These are phyloP conservation scores for Labrus mixtus DNA, from an alignment of 2,113 vertebrate species.

Conservation along the genomic window DNA sequence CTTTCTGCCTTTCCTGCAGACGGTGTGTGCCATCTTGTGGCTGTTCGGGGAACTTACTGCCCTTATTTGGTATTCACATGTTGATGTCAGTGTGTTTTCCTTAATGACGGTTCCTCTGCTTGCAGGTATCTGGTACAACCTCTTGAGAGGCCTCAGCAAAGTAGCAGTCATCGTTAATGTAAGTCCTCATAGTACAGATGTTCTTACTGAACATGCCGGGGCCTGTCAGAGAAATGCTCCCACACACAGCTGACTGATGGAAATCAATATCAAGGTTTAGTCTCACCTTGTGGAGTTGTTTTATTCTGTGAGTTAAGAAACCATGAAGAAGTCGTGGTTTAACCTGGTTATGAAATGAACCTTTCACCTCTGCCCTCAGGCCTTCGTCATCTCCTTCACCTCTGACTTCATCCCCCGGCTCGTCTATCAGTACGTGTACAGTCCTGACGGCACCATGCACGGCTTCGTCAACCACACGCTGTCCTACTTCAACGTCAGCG, in stretches of 20 bases:
- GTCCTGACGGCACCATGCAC: conserved; percentile 92
- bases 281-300: no score
- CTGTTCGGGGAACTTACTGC: neutral
- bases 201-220: neutral
- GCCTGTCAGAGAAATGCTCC: neutral
- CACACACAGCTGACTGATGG: neutral
- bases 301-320: neutral
- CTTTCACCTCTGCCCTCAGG: conserved; percentile 84
- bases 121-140: conserved; percentile 98
- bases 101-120: conserved; percentile 2
- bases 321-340: no score
- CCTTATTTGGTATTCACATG: no score
- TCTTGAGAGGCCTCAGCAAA: conserved; percentile 94
- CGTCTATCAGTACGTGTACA: conserved; percentile 97
- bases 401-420: conserved; percentile 99
- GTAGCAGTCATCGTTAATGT: conserved; percentile 98
- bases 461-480: conserved; percentile 96
- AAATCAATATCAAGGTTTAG: neutral
- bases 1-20: neutral
- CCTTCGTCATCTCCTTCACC: conserved; percentile 98
- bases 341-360: no score
- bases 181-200: conserved; percentile 73
- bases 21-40: conserved; percentile 54
- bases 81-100: neutral
- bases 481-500: conserved; percentile 94